Percentiles rank a stretch among this genome's conserved stretches.
phyloP scores from a whole-genome alignment of 2,113 vertebrate genomes.

The Thalassarche chlororhynchos region DNA sequence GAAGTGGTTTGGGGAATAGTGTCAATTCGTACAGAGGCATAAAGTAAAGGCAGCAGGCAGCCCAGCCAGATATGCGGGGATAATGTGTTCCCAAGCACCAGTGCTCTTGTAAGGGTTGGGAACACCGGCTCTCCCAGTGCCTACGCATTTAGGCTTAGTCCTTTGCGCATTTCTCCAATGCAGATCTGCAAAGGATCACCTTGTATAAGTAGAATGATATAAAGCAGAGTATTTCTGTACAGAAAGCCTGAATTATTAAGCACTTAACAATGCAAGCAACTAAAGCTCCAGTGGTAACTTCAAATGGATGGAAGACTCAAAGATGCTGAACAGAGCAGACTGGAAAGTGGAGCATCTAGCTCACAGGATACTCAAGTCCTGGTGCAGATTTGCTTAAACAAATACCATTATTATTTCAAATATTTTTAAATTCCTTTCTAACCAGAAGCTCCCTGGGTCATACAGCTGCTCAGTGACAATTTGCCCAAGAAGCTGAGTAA shows the following conservation, averaged over 20 bases:
- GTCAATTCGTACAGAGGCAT: background rate
- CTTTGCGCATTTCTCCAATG: background rate
- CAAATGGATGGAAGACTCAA: background rate
- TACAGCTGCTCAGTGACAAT: constrained; percentile 23
- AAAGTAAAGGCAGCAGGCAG: background rate
- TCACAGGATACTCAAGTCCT: background rate
- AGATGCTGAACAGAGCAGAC: background rate
- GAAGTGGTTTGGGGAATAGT: background rate
- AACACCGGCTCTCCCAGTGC: background rate
- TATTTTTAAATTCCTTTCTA: constrained; percentile 3
- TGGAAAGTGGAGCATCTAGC: background rate
- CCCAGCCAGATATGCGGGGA: rapidly evolving
- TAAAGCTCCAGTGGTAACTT: background rate
- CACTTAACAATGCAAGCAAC: background rate
- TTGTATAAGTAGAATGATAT: background rate
- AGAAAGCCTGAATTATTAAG: background rate
- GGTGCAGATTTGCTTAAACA: background rate
- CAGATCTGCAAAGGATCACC: background rate
- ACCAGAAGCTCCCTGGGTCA: background rate
- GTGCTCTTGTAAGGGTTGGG: background rate
- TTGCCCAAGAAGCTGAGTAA: constrained; percentile 5
- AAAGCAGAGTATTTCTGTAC: background rate
- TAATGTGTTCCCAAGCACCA: background rate
- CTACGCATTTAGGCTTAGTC: background rate
- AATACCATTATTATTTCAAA: background rate